phyloP scores from a whole-genome alignment of 2,113 vertebrate species.

The Scortum barcoo region DNA sequence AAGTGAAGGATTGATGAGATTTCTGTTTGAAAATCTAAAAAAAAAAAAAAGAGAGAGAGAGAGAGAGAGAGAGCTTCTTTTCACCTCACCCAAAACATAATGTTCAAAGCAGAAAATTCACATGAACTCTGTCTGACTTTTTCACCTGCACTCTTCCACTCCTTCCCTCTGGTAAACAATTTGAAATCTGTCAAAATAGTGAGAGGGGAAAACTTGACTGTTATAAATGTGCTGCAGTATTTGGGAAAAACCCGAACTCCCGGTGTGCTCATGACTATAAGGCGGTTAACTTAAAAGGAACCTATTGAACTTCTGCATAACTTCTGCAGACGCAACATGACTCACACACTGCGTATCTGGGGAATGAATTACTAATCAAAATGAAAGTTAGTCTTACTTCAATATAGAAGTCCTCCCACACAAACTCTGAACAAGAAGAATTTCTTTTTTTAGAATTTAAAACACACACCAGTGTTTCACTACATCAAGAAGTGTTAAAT shows the following conservation, averaged over 20 bases:
- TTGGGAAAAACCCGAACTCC: constrained; percentile 13
- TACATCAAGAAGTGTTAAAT: neutral
- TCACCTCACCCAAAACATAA: constrained; percentile 55
- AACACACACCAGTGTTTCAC: neutral
- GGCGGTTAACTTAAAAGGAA: constrained; percentile 11
- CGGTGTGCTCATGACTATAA: constrained; percentile 40
- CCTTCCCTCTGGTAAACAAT: constrained; percentile 60
- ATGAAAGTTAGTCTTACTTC: neutral
- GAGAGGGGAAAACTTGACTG: constrained; percentile 40
- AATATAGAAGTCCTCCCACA: neutral
- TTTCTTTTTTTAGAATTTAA: neutral
- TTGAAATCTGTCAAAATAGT: constrained; percentile 62
- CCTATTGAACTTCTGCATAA: constrained; percentile 10
- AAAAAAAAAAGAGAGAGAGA: no score
- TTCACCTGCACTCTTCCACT: constrained; percentile 50
- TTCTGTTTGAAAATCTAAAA: constrained; percentile 49
- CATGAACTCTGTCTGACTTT: constrained; percentile 72
- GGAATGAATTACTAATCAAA: constrained; percentile 5
- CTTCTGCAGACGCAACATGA: neutral
- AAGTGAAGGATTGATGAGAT: constrained; percentile 49
- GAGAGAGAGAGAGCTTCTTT: constrained; percentile 18
- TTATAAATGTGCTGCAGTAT: constrained; percentile 25
- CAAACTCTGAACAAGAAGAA: neutral
- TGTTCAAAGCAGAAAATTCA: constrained; percentile 65
- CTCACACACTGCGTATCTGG: neutral